phyloP scores from a whole-genome alignment of 2,797 vertebrate species.

The Acanthurus leucopareius region DNA sequence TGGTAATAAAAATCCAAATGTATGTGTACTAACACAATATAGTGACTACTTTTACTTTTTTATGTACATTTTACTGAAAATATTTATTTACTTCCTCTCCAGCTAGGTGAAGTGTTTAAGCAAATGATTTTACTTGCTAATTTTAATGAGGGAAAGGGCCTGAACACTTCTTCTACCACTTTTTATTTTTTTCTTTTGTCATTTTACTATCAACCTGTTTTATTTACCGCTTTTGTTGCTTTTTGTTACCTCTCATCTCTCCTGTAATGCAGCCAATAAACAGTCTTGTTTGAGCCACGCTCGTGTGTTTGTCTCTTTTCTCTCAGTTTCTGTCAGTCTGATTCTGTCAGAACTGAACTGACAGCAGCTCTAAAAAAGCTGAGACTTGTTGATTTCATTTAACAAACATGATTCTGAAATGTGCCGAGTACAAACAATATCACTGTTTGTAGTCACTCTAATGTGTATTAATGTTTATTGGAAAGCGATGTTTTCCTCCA shows the following conservation, averaged over 20 bases:
- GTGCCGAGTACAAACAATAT: slow-evolving; percentile 30
- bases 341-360: slow-evolving; percentile 28
- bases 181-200: background rate
- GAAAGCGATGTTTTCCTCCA: slow-evolving; percentile 18
- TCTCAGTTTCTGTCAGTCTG: slow-evolving; percentile 7
- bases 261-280: background rate
- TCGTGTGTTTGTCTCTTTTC: background rate
- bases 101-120: too few species aligned
- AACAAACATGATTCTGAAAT: slow-evolving; percentile 28
- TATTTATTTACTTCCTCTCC: too few species aligned
- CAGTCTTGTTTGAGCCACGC: background rate
- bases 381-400: slow-evolving; percentile 22
- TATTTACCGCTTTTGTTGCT: background rate
- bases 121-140: background rate
- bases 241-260: background rate
- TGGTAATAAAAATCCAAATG: background rate
- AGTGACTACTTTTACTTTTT: background rate
- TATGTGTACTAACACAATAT: background rate
- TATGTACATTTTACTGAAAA: background rate
- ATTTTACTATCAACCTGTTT: background rate
- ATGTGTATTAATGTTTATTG: slow-evolving; percentile 58
- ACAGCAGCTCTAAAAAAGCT: background rate
- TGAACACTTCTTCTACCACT: background rate
- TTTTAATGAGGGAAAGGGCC: background rate
- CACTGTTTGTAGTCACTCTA: slow-evolving; percentile 38